phyloP scores from a whole-genome alignment of 2,113 vertebrate species.

The Otolemur garnettii region DNA sequence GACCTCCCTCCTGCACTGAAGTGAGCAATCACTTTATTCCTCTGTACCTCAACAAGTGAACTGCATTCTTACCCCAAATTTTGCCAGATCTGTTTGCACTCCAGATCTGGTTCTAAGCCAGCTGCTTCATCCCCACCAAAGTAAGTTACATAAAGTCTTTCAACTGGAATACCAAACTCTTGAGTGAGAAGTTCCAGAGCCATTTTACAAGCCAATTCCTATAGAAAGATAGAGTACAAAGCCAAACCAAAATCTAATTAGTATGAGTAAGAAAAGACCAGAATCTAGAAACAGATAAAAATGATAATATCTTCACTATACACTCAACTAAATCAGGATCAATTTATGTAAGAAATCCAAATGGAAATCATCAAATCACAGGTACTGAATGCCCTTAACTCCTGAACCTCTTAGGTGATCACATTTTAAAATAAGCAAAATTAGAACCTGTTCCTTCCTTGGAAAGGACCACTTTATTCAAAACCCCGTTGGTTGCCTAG shows the following conservation, averaged over 20 bases:
- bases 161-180: constrained; percentile 96
- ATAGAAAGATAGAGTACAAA: constrained; percentile 41
- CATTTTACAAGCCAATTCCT: constrained; percentile 97
- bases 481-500: not conserved
- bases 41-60: not conserved
- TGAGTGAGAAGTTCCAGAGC: constrained; percentile 96
- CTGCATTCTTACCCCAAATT: constrained; percentile 93
- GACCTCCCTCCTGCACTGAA: not conserved
- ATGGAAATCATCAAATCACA: not conserved
- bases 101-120: constrained; percentile 95
- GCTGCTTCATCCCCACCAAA: constrained; percentile 94
- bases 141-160: constrained; percentile 98
- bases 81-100: constrained; percentile 99
- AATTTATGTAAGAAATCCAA: constrained; percentile 16
- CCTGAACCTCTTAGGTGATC: not conserved
- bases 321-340: not conserved
- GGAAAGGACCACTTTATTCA: not conserved
- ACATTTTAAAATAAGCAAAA: constrained; percentile 39
- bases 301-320: not conserved
- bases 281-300: not conserved
- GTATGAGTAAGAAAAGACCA: not conserved
- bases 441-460: not conserved
- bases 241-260: not conserved
- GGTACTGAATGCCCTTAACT: not conserved
- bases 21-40: not conserved